A percentile compares a stretch with the other conserved stretches of the same genome.
Evolutionary conservation across 1,140 invertebrate species (phyloP).

Genomic region (Epicauta chinensis): DNA sequence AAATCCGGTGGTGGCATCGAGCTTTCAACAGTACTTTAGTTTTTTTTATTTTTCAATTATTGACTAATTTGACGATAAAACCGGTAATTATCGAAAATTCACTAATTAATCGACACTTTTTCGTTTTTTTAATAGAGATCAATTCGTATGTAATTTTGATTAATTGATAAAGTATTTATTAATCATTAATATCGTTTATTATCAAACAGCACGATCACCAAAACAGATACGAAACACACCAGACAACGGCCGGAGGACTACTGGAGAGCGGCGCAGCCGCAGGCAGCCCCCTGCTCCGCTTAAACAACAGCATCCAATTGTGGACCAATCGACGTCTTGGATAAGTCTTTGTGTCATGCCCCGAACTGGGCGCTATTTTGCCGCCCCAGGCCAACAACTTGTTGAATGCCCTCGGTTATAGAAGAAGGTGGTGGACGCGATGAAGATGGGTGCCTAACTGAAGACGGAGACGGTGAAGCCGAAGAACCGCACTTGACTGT

Average conservation of each 20-base stretch:
- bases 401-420: conserved; percentile 9
- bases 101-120: background rate
- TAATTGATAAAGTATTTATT: no score
- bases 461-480: no score
- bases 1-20: conserved; percentile 27
- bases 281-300: conserved; percentile 29
- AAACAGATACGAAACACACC: background rate
- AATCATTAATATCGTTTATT: background rate
- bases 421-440: no score
- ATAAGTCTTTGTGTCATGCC: conserved; percentile 27
- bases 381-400: conserved; percentile 30
- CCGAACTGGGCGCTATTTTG: conserved; percentile 19
- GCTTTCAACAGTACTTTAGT: conserved; percentile 15
- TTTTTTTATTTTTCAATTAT: no score
- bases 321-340: conserved; percentile 33
- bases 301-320: conserved; percentile 30
- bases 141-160: no score
- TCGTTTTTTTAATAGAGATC: no score
- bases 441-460: no score
- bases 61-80: no score
- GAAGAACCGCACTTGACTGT: background rate
- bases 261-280: conserved; percentile 37
- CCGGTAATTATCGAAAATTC: background rate
- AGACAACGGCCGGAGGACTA: conserved; percentile 34
- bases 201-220: background rate